Percentiles rank a stretch among this genome's conserved stretches.
Conservation (phyloP, 2,888 invertebrate genomes). For the Acronicta leporina region DNA sequence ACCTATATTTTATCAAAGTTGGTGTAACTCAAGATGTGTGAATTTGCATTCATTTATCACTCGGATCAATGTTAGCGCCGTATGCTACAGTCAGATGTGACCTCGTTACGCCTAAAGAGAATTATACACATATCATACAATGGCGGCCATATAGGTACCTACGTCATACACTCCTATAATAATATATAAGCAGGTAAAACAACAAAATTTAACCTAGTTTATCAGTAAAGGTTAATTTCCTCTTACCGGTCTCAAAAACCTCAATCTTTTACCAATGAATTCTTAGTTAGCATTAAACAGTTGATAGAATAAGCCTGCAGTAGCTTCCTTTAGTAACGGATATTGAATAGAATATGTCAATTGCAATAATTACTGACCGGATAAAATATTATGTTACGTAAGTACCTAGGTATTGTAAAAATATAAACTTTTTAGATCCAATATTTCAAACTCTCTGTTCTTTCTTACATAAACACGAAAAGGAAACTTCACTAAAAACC, state of each 20-base stretch:
- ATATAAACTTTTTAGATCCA: no score
- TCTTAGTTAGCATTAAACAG: slow-evolving; percentile 1
- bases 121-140: slow-evolving; percentile 54
- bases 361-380: not conserved
- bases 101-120: slow-evolving; percentile 54
- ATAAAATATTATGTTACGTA: no score
- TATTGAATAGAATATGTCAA: slow-evolving; percentile 5
- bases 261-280: slow-evolving; percentile 3
- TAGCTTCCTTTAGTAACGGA: slow-evolving; percentile 2
- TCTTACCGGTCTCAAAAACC: slow-evolving; percentile 9
- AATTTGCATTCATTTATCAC: slow-evolving; percentile 52
- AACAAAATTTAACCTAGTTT: slow-evolving; percentile 27
- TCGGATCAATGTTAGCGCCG: slow-evolving; percentile 56
- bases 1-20: slow-evolving; percentile 5
- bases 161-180: slow-evolving; percentile 18
- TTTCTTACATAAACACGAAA: no score
- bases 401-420: no score
- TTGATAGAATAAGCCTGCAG: slow-evolving; percentile 4
- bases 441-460: no score
- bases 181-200: no score
- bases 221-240: slow-evolving; percentile 19
- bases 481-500: no score
- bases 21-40: slow-evolving; percentile 30
- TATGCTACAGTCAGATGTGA: slow-evolving; percentile 50
- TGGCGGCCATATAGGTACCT: slow-evolving; percentile 27